Base-by-base conservation (phyloP, 2,797 vertebrate genomes). In the Thamnophis elegans region DNA sequence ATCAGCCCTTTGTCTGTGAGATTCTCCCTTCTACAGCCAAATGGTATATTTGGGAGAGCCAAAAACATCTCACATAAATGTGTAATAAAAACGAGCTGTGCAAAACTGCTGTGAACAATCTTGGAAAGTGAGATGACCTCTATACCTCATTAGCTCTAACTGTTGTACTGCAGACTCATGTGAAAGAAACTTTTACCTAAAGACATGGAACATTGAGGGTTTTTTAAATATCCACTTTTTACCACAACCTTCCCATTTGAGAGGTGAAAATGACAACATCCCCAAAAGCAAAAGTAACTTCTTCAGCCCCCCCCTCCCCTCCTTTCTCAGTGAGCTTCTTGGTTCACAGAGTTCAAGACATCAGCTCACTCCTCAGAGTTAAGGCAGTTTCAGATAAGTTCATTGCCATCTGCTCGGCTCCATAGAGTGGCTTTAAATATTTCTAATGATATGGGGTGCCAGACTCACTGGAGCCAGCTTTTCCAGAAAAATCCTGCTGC, bases 401-500 rank as follows among this genome's bases (percentile, higher is more conserved):
- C 92, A 93, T 93, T 93, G 92, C 92, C 92, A 93, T 93, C 92
- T 93, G 92, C 92, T 65, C 6, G 86, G 90, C 92, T 93, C 92
- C 87, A 85, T 91, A 59, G 90, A 93, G 92, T 88, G 73, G 90
- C 92, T 93, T 93, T 88, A 93, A 93, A 93, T 93, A 93, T 93
- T 93, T 93, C 92, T 93, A 93, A 93, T 93, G 90, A 93, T 93
- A 93, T 51, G 58, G 92, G 91, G 87, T 91, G 92, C 90, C 90
- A 93, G 92, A 93, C 92, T 89, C 68, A 13, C 90, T 93, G 92
- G 92, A 91, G 90, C 92, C 92, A 91, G 92, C 58, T 93, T 93
- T 89, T 93, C 92, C 92, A 93, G 92, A 93, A 93, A 78, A 93
- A 91, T 93, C 92, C 87, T 91, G 92, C 78, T 93, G 86, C 92